Percentiles rank a stretch among this genome's conserved stretches.
phyloP scores from a whole-genome alignment of 1,140 invertebrate genomes.

The Protaetia brevitarsis region DNA sequence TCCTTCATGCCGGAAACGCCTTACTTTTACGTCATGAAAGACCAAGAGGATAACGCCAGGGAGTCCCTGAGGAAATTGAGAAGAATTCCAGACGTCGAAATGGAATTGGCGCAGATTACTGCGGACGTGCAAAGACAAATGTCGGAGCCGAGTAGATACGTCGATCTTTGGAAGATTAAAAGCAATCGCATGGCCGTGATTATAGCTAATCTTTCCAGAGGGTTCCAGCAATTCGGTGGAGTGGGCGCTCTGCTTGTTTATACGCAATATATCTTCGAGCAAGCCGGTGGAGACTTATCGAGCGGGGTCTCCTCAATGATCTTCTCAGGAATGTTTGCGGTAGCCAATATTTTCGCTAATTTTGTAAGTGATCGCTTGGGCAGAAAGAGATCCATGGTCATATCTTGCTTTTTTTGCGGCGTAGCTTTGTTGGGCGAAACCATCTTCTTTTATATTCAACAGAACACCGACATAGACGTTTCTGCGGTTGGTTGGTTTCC shows the following conservation, averaged over 20 bases:
- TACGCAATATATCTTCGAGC: slow-evolving; percentile 37
- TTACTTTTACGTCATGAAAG: slow-evolving; percentile 39
- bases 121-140: slow-evolving; percentile 36
- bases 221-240: slow-evolving; percentile 37
- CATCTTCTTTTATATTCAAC: slow-evolving; percentile 43
- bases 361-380: slow-evolving; percentile 60
- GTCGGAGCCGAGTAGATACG: slow-evolving; percentile 39
- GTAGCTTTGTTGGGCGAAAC: slow-evolving; percentile 54
- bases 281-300: slow-evolving; percentile 34
- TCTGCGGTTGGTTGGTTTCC: slow-evolving; percentile 34
- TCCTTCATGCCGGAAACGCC: slow-evolving; percentile 43
- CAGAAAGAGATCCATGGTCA: slow-evolving; percentile 61
- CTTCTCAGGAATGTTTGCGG: slow-evolving; percentile 53
- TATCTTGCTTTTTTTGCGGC: slow-evolving; percentile 57
- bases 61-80: slow-evolving; percentile 47
- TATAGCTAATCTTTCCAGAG: slow-evolving; percentile 34
- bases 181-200: slow-evolving; percentile 39
- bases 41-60: slow-evolving; percentile 34
- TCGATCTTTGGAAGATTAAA: slow-evolving; percentile 36
- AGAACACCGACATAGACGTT: slow-evolving; percentile 32
- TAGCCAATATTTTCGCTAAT: slow-evolving; percentile 50
- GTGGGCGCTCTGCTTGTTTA: slow-evolving; percentile 34
- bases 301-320: slow-evolving; percentile 32
- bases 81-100: slow-evolving; percentile 34
- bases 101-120: slow-evolving; percentile 35